Percentiles rank a stretch among this genome's conserved stretches.
These are phyloP conservation scores for Synodontis membranacea DNA, from an alignment of 2,113 vertebrate species.

Conservation along the genomic window DNA sequence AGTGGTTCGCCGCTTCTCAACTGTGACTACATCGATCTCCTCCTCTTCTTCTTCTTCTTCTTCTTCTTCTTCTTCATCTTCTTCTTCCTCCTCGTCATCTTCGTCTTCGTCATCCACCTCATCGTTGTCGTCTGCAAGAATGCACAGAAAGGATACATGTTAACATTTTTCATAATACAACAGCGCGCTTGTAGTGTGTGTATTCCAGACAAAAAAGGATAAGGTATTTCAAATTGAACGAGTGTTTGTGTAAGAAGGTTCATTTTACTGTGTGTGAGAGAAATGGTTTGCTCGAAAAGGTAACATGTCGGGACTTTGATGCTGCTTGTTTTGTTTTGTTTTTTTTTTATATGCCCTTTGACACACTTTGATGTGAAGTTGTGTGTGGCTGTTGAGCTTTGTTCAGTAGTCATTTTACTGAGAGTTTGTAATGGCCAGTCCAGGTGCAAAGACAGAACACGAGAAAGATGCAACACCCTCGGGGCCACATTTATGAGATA, in stretches of 20 bases:
- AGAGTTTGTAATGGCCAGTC: slow-evolving; percentile 6
- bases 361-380: slow-evolving; percentile 40
- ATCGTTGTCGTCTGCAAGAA: slow-evolving; percentile 64
- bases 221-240: neutral
- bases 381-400: slow-evolving; percentile 32
- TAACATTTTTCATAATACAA: slow-evolving; percentile 50
- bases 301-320: slow-evolving; percentile 19
- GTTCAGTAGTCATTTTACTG: slow-evolving; percentile 6
- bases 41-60: slow-evolving; percentile 92
- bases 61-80: slow-evolving; percentile 80
- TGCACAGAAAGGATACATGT: slow-evolving; percentile 44
- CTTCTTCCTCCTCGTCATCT: slow-evolving; percentile 63
- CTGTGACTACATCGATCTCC: slow-evolving; percentile 94
- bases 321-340: neutral
- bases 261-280: neutral
- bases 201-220: neutral
- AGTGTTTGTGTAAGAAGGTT: neutral
- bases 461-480: slow-evolving; percentile 46
- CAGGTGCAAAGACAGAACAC: slow-evolving; percentile 42
- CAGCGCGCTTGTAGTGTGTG: slow-evolving; percentile 9
- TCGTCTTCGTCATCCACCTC: slow-evolving; percentile 63
- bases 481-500: slow-evolving; percentile 70
- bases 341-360: neutral
- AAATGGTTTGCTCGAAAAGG: slow-evolving; percentile 52
- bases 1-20: slow-evolving; percentile 85